Conservation (phyloP, 2,797 vertebrate genomes). For the Pampus argenteus region DNA sequence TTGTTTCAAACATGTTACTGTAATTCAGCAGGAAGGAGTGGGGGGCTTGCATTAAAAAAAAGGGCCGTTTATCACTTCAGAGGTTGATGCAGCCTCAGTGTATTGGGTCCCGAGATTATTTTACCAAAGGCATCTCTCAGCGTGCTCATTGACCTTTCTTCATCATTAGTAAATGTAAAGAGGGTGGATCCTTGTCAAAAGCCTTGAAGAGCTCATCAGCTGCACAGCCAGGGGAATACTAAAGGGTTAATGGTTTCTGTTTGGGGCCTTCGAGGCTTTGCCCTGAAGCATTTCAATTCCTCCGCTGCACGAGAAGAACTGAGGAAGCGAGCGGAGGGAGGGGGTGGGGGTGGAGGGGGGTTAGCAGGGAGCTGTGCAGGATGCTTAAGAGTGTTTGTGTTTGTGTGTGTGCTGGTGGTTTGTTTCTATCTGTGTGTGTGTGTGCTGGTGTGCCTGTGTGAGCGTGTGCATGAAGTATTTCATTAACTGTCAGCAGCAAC, state of each 20-base stretch:
- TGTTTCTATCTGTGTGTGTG: slow-evolving; percentile 21
- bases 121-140: slow-evolving; percentile 70
- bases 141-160: slow-evolving; percentile 71
- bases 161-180: slow-evolving; percentile 71
- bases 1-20: slow-evolving; percentile 63
- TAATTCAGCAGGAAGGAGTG: slow-evolving; percentile 51
- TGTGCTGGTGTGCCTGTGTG: background rate
- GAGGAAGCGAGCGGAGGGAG: slow-evolving; percentile 21
- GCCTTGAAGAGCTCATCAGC: slow-evolving; percentile 71
- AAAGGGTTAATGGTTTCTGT: slow-evolving; percentile 78
- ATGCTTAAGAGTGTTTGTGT: slow-evolving; percentile 44
- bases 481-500: slow-evolving; percentile 58
- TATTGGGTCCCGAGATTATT: slow-evolving; percentile 65
- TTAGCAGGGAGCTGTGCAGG: slow-evolving; percentile 41
- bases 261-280: slow-evolving; percentile 58
- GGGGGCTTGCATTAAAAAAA: slow-evolving; percentile 51
- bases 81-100: slow-evolving; percentile 57
- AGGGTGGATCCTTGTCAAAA: slow-evolving; percentile 67
- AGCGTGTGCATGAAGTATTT: slow-evolving; percentile 33
- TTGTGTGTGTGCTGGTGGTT: slow-evolving; percentile 26
- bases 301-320: slow-evolving; percentile 45
- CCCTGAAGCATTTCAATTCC: slow-evolving; percentile 69
- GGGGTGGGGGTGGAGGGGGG: too few species aligned
- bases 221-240: slow-evolving; percentile 56
- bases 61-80: slow-evolving; percentile 68